These are phyloP conservation scores for Drosophila atripex DNA, from an alignment of 2,888 invertebrate genomes.

Conservation along the genomic window DNA sequence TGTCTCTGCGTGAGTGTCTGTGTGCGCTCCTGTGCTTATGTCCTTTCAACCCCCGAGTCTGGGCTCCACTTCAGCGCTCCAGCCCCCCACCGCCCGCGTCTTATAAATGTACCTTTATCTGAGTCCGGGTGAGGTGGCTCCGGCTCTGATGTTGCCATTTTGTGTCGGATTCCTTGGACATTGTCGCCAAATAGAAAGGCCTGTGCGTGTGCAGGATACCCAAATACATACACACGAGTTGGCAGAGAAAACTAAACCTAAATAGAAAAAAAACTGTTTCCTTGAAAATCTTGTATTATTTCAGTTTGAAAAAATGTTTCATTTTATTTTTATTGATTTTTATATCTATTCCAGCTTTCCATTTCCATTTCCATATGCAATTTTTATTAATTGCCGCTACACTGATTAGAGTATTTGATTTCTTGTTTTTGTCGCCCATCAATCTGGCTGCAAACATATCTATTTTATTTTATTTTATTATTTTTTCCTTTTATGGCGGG, in stretches of 20 bases:
- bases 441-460: slow-evolving; percentile 38
- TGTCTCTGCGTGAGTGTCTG: slow-evolving; percentile 29
- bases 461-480: background rate
- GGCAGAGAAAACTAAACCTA: background rate
- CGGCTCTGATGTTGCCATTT: slow-evolving; percentile 44
- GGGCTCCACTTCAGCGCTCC: slow-evolving; percentile 20
- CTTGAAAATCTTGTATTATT: background rate
- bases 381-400: slow-evolving; percentile 35
- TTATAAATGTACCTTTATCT: slow-evolving; percentile 19
- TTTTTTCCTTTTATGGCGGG: slow-evolving; percentile 3
- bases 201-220: slow-evolving; percentile 39
- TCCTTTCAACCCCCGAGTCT: slow-evolving; percentile 50
- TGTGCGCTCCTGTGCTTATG: slow-evolving; percentile 36
- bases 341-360: slow-evolving; percentile 3
- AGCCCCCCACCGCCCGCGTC: background rate
- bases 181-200: slow-evolving; percentile 69
- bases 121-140: slow-evolving; percentile 24
- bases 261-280: background rate
- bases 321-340: background rate
- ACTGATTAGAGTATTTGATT: slow-evolving; percentile 39
- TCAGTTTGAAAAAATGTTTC: background rate
- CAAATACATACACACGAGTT: slow-evolving; percentile 14
- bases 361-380: slow-evolving; percentile 23
- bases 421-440: slow-evolving; percentile 42
- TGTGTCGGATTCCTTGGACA: slow-evolving; percentile 61